A percentile compares a stretch with the other conserved stretches of the same genome.
Evolutionary conservation across 2,888 invertebrate genomes (phyloP).

Genomic region (Chalcis sispes): DNA sequence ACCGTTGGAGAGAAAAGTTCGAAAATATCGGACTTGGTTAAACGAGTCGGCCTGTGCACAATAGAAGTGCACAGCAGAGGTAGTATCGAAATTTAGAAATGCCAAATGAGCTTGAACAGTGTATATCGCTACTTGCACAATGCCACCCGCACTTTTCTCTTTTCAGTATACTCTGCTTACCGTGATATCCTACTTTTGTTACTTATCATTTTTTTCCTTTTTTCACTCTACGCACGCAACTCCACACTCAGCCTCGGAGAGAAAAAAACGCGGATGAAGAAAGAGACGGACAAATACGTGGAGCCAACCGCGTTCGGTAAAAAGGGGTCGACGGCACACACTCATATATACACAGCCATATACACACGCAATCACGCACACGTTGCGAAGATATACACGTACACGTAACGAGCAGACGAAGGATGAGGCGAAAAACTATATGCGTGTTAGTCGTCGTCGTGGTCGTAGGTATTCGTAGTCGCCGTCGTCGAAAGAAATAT

Average conservation of each 20-base stretch:
- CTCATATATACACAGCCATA: neutral
- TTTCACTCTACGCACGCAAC: no score
- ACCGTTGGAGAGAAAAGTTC: neutral
- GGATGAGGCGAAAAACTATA: no score
- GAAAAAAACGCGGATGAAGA: no score
- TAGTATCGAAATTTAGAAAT: conserved; percentile 7
- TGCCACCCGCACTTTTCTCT: neutral
- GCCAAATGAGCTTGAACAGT: neutral
- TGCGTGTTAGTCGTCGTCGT: no score
- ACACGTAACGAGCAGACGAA: neutral
- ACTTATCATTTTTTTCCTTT: neutral
- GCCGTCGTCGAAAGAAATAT: no score
- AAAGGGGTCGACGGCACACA: conserved; percentile 4
- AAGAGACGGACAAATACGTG: neutral
- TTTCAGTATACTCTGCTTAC: neutral
- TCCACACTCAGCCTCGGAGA: no score
- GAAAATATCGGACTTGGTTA: neutral
- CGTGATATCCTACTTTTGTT: no score
- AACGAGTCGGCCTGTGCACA: neutral
- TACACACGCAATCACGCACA: neutral
- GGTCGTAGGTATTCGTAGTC: no score
- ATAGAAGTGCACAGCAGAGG: neutral
- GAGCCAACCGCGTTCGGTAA: neutral
- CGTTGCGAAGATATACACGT: neutral
- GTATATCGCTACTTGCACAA: neutral